These are phyloP conservation scores for Irena cyanogastra DNA, from an alignment of 2,113 vertebrate genomes.

Conservation along the genomic window DNA sequence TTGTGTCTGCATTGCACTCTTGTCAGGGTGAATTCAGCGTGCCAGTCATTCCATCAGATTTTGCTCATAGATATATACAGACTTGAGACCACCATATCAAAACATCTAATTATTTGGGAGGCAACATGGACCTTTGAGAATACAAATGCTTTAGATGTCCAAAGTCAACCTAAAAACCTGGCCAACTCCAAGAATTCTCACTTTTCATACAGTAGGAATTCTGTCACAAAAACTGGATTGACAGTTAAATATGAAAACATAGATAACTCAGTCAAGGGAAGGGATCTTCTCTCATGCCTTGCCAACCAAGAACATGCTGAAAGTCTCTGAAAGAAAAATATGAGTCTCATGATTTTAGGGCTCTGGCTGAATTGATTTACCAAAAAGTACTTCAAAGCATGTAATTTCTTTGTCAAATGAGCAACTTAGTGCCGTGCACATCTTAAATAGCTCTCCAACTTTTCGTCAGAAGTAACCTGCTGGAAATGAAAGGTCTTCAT, in stretches of 20 bases:
- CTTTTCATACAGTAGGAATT: neutral
- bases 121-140: neutral
- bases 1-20: neutral
- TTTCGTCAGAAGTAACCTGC: neutral
- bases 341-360: neutral
- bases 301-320: neutral
- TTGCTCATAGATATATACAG: neutral
- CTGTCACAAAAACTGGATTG: neutral
- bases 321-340: neutral
- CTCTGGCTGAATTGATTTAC: neutral
- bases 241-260: neutral
- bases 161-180: neutral
- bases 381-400: neutral
- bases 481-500: neutral
- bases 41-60: neutral
- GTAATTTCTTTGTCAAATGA: neutral
- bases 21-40: rapidly evolving
- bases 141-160: neutral
- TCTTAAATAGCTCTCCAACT: neutral
- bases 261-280: neutral
- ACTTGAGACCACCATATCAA: neutral
- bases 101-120: neutral
- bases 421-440: neutral
- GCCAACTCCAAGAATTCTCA: neutral
- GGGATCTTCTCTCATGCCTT: neutral